Conservation (phyloP, 2,113 vertebrate genomes). For the Hipposideros armiger region DNA sequence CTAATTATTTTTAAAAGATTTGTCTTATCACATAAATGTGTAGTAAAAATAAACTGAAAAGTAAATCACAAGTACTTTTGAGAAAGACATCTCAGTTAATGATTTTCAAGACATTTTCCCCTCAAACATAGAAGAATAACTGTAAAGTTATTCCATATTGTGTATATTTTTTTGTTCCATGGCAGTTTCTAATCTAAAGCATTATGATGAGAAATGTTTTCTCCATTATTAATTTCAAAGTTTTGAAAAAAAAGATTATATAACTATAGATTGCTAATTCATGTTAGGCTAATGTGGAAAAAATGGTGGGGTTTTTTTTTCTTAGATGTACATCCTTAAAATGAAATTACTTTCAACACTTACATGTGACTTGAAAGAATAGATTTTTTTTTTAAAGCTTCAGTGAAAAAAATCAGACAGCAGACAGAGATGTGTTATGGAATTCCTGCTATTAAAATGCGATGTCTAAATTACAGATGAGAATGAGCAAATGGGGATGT, state of each 20-base stretch:
- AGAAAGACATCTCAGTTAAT: conserved; percentile 25
- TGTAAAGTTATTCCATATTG: conserved; percentile 23
- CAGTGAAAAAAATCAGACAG: conserved; percentile 69
- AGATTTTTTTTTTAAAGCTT: conserved; percentile 50
- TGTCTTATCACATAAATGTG: not conserved
- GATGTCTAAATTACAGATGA: conserved; percentile 69
- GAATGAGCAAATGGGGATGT: conserved; percentile 8
- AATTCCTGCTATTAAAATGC: conserved; percentile 56
- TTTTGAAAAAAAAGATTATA: conserved; percentile 32
- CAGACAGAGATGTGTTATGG: conserved; percentile 50
- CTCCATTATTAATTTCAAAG: not conserved
- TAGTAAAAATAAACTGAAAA: conserved; percentile 48
- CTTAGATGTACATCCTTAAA: conserved; percentile 49
- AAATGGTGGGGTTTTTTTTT: not conserved
- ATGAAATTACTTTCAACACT: conserved; percentile 53
- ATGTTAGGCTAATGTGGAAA: not conserved
- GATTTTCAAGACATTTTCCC: conserved; percentile 54
- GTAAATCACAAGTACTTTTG: conserved; percentile 15
- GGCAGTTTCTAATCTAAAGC: conserved; percentile 22
- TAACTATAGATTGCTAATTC: not conserved
- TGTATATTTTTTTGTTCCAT: conserved; percentile 29
- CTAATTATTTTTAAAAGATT: not conserved
- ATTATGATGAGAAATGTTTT: conserved; percentile 38
- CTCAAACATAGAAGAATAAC: conserved; percentile 9
- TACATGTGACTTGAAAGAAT: conserved; percentile 54